Evolutionary conservation across 2,113 vertebrate species (phyloP).

Genomic region (Neoarius graeffei): DNA sequence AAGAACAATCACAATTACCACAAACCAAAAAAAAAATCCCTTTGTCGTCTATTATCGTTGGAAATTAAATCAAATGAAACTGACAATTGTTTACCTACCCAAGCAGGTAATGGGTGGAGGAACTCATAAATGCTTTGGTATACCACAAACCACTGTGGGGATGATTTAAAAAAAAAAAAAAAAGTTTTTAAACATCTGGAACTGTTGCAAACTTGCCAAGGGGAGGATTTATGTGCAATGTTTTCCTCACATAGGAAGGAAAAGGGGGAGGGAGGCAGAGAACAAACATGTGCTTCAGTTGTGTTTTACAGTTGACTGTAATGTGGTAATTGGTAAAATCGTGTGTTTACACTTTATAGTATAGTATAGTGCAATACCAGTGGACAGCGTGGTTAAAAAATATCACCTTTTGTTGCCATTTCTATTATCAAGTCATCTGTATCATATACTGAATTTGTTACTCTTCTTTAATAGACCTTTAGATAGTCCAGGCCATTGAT

Average conservation of each 20-base stretch:
- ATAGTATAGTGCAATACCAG: neutral
- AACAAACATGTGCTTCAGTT: neutral
- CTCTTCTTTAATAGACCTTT: neutral
- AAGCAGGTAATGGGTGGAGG: slow-evolving; percentile 43
- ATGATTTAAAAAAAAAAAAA: slow-evolving; percentile 64
- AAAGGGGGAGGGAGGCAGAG: neutral
- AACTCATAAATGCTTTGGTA: slow-evolving; percentile 45
- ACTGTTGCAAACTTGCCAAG: slow-evolving; percentile 29
- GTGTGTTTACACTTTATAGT: neutral
- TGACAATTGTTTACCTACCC: slow-evolving; percentile 43
- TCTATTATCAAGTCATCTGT: neutral
- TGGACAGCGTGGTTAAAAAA: neutral
- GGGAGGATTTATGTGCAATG: slow-evolving; percentile 11
- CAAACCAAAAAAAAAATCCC: slow-evolving; percentile 14
- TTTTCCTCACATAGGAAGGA: slow-evolving; percentile 7
- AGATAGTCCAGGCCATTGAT: neutral
- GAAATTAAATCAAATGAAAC: slow-evolving; percentile 21
- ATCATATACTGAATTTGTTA: neutral
- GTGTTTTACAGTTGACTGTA: neutral
- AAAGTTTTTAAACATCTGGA: slow-evolving; percentile 63
- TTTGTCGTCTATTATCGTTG: slow-evolving; percentile 22
- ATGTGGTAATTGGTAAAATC: slow-evolving; percentile 3
- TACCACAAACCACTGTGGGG: slow-evolving; percentile 46
- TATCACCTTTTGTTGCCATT: neutral
- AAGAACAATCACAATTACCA: slow-evolving; percentile 26